Conservation (phyloP, 2,113 vertebrate genomes). For the Dicrurus megarhynchus region DNA sequence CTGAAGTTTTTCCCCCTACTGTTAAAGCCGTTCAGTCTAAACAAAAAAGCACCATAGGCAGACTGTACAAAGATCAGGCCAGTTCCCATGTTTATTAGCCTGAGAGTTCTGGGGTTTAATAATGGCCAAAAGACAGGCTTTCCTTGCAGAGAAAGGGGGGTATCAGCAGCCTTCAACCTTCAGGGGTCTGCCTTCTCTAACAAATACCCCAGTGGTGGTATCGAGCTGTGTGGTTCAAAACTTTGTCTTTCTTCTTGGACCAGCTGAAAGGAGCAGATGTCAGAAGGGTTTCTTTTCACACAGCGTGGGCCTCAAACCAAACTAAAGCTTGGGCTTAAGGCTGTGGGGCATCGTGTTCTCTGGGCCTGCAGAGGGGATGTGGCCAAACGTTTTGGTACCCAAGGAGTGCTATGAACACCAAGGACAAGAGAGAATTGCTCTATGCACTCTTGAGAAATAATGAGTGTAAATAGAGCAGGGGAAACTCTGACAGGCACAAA, state of each 20-base stretch:
- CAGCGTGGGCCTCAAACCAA: not conserved
- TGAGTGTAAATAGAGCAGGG: not conserved
- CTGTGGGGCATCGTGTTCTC: accelerated
- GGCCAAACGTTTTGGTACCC: not conserved
- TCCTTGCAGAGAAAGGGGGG: not conserved
- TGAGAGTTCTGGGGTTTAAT: not conserved
- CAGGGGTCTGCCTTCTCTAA: not conserved
- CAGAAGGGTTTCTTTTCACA: not conserved
- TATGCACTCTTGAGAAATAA: not conserved
- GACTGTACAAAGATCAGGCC: slow-evolving; percentile 34
- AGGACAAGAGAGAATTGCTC: not conserved
- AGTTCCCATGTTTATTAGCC: slow-evolving; percentile 22
- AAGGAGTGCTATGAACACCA: not conserved
- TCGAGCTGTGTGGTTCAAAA: not conserved
- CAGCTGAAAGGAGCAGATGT: not conserved
- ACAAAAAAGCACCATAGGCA: slow-evolving; percentile 17
- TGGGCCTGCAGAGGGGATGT: not conserved
- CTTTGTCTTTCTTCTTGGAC: not conserved
- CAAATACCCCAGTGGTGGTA: not conserved
- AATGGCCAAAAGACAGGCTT: not conserved
- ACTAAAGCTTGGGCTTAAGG: not conserved
- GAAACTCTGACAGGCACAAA: not conserved
- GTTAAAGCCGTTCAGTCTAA: slow-evolving; percentile 56
- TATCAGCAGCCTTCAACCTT: not conserved
- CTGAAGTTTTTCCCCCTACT: slow-evolving; percentile 59